Conservation (phyloP, 2,113 vertebrate species). For the Neolamprologus toae region DNA sequence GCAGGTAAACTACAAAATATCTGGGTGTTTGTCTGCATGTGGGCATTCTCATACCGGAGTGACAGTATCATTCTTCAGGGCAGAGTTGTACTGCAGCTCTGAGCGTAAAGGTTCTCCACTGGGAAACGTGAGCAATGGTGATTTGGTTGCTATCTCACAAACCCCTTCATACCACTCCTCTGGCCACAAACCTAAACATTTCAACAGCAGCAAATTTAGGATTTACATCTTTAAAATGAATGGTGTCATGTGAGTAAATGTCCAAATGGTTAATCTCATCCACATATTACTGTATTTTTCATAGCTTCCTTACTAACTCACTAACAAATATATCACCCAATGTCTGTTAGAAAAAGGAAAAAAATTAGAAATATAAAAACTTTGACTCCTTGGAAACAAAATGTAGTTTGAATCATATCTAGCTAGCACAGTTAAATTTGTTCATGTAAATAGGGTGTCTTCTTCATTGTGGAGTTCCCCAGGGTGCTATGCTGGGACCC, state of each 20-base stretch:
- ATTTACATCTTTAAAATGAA: not conserved
- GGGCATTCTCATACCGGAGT: conserved; percentile 73
- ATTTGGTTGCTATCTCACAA: conserved; percentile 97
- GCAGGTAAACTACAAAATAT: not conserved
- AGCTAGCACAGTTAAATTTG: not conserved
- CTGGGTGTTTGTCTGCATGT: not conserved
- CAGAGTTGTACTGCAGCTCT: conserved; percentile 97
- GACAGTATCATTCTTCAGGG: conserved; percentile 96
- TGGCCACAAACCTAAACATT: conserved; percentile 86
- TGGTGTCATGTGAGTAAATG: not conserved
- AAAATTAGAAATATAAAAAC: not conserved
- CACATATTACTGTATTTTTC: not conserved
- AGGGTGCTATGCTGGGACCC: not conserved
- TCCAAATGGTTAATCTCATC: not conserved
- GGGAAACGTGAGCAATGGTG: conserved; percentile 91
- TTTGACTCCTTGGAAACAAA: not conserved
- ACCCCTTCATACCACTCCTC: conserved; percentile 98
- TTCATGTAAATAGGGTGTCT: not conserved
- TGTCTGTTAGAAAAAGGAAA: not conserved
- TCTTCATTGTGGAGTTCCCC: not conserved
- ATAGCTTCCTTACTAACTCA: not conserved
- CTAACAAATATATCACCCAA: not conserved
- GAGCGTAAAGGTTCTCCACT: conserved; percentile 94
- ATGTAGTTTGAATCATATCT: not conserved
- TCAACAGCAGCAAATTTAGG: not conserved